phyloP scores from a whole-genome alignment of 1,140 invertebrate species.

The Cotesia chilonis region DNA sequence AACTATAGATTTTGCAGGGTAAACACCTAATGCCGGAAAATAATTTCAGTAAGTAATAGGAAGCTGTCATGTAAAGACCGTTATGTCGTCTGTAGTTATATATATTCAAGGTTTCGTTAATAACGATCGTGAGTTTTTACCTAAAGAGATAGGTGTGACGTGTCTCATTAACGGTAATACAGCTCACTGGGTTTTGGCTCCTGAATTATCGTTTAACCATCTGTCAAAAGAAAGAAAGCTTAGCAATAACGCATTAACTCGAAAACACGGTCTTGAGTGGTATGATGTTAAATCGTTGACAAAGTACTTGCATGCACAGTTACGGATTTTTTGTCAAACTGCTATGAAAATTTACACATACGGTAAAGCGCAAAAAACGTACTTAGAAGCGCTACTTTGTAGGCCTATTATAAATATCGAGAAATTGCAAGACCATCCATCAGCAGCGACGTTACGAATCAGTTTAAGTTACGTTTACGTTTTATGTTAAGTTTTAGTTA shows the following conservation, averaged over 20 bases:
- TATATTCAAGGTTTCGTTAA: conserved; percentile 18
- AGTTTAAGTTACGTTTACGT: no score
- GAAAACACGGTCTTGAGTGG: conserved; percentile 1
- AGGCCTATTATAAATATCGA: not conserved
- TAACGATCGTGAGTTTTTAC: not conserved
- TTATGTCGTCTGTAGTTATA: not conserved
- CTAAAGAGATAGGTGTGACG: not conserved
- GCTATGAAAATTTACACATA: not conserved
- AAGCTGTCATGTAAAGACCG: not conserved
- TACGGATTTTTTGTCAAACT: not conserved
- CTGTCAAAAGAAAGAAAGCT: not conserved
- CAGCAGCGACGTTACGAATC: not conserved
- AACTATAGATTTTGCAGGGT: not conserved
- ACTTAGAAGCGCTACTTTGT: not conserved
- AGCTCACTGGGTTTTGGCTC: not conserved
- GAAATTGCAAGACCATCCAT: not conserved
- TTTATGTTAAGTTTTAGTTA: no score
- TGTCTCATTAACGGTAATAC: not conserved
- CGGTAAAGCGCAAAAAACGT: not conserved
- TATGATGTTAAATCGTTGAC: not conserved
- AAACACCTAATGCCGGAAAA: not conserved
- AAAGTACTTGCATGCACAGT: not conserved
- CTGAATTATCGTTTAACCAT: not conserved
- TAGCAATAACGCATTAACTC: not conserved
- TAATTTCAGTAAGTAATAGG: not conserved